These are phyloP conservation scores for Brachyhypopomus occidentalis DNA, from an alignment of 2,113 vertebrate genomes.

Conservation along the genomic window DNA sequence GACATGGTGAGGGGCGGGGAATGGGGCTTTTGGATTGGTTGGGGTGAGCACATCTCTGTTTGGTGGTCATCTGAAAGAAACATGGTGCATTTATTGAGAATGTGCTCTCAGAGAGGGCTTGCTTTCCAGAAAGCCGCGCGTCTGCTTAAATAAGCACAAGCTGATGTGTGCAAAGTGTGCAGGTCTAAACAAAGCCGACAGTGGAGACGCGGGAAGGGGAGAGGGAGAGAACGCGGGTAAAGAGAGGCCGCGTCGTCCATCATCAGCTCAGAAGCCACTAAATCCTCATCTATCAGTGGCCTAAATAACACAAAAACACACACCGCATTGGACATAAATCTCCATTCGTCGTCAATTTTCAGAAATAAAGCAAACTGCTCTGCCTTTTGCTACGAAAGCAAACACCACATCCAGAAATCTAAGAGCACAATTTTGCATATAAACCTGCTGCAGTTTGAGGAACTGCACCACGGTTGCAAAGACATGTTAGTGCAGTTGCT, in stretches of 20 bases:
- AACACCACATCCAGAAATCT: conserved; percentile 16
- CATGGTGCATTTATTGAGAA: conserved; percentile 24
- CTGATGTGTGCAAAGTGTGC: conserved; percentile 44
- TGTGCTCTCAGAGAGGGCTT: conserved; percentile 12
- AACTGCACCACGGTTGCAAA: no score
- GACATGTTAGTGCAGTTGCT: no score
- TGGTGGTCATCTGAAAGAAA: conserved; percentile 25
- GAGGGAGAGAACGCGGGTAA: conserved; percentile 4
- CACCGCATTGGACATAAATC: conserved; percentile 43
- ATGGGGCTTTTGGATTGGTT: neutral
- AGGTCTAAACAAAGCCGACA: conserved; percentile 46
- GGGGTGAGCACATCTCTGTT: neutral
- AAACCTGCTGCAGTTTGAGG: no score
- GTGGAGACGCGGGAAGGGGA: conserved; percentile 15
- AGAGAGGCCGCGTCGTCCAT: conserved; percentile 22
- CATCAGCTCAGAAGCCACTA: conserved; percentile 44
- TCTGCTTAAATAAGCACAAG: conserved; percentile 42
- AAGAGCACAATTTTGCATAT: conserved; percentile 8
- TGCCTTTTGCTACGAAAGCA: neutral
- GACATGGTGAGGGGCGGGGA: neutral
- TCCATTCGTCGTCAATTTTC: conserved; percentile 42
- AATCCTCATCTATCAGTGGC: conserved; percentile 44
- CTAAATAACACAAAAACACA: conserved; percentile 42
- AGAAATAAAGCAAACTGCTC: conserved; percentile 26
- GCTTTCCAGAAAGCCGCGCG: conserved; percentile 20